phyloP scores from a whole-genome alignment of 2,797 vertebrate genomes.

The Dipus sagitta region DNA sequence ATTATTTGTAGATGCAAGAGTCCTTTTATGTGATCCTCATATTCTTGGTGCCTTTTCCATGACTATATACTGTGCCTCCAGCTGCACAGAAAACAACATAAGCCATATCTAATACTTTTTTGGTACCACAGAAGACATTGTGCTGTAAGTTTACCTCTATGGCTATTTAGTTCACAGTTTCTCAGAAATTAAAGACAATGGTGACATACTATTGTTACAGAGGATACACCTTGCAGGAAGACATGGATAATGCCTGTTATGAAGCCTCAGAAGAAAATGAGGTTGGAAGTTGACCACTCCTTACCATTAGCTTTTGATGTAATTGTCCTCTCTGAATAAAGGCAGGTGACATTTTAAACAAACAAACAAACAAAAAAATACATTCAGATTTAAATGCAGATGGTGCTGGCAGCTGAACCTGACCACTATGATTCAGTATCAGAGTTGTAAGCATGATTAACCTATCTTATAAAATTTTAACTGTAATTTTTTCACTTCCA shows the following conservation, averaged over 20 bases:
- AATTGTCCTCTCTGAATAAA: not conserved
- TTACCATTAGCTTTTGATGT: slow-evolving; percentile 15
- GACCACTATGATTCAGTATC: not conserved
- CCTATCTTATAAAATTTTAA: not conserved
- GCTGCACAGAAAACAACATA: slow-evolving; percentile 67
- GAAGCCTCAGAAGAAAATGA: slow-evolving; percentile 50
- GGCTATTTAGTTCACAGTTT: slow-evolving; percentile 61
- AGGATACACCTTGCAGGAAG: not conserved
- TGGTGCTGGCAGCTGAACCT: not conserved
- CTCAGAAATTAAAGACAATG: slow-evolving; percentile 70
- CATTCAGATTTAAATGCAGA: not conserved
- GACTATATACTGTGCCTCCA: slow-evolving; percentile 62
- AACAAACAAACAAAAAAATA: not conserved
- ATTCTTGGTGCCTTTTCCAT: slow-evolving; percentile 63
- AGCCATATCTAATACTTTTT: slow-evolving; percentile 36
- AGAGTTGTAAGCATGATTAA: not conserved
- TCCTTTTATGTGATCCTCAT: slow-evolving; percentile 72
- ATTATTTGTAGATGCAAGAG: slow-evolving; percentile 75
- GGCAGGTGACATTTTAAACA: not conserved
- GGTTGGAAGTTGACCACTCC: not conserved
- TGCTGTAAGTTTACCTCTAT: slow-evolving; percentile 67
- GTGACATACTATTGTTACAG: slow-evolving; percentile 44
- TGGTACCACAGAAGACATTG: slow-evolving; percentile 61
- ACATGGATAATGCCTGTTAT: slow-evolving; percentile 45
- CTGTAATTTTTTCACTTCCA: not conserved